Percentiles rank a stretch among this genome's conserved stretches.
These are phyloP conservation scores for Anthoscopus minutus DNA, from an alignment of 2,113 vertebrate genomes.

Conservation along the genomic window DNA sequence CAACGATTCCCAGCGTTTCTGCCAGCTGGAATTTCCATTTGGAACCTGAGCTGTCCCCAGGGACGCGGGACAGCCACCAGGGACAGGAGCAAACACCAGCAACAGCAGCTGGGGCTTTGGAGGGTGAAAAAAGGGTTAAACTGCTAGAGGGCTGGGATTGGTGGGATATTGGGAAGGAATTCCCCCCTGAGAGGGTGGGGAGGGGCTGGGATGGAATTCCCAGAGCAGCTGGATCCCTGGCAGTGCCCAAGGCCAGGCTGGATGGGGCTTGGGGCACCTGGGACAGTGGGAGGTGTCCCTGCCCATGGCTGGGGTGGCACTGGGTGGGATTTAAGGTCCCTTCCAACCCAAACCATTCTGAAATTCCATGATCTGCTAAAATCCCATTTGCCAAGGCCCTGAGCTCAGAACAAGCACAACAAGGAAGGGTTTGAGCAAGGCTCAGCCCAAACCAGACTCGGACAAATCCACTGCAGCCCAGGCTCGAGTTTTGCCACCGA, in stretches of 20 bases:
- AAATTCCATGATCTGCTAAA: fast-evolving
- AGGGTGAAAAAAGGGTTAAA: not conserved
- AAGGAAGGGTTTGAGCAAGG: not conserved
- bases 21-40: fast-evolving
- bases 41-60: fast-evolving
- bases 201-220: not conserved
- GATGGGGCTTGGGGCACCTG: too few relatives aligned
- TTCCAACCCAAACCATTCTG: not conserved
- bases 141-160: not conserved
- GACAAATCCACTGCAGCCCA: not conserved
- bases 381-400: fast-evolving
- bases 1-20: fast-evolving
- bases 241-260: not conserved
- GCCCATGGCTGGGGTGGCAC: not conserved
- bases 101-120: not conserved
- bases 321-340: fast-evolving
- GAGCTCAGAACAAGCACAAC: not conserved
- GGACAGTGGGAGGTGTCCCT: not conserved
- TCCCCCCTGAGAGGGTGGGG: not conserved
- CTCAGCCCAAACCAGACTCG: not conserved
- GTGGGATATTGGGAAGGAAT: not conserved
- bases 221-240: not conserved
- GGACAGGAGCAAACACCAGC: not conserved
- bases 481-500: not conserved
- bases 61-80: too few relatives aligned